Evolutionary conservation across 2,797 vertebrate species (phyloP).

Genomic region (Acrossocheilus wenchowensis): DNA sequence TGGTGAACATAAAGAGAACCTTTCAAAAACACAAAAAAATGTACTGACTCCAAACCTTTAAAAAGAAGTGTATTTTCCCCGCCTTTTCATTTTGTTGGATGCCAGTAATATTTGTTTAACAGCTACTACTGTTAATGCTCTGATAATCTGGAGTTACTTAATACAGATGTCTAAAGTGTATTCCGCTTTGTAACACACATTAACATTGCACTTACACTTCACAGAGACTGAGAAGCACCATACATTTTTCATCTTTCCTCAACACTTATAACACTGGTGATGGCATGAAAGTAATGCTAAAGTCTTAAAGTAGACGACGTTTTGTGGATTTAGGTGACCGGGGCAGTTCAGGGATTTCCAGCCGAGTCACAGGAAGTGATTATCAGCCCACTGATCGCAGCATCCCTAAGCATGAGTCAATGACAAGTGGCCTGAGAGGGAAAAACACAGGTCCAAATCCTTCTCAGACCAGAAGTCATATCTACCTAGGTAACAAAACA

Average conservation of each 20-base stretch:
- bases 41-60: background rate
- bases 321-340: background rate
- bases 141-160: background rate
- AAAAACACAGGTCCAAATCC: constrained; percentile 4
- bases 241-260: background rate
- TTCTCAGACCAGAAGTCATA: constrained; percentile 25
- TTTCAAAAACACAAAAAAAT: no score
- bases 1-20: no score
- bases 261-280: background rate
- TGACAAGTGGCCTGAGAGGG: constrained; percentile 24
- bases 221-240: background rate
- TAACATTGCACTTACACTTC: background rate
- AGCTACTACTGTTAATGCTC: background rate
- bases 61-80: background rate
- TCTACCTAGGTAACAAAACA: constrained; percentile 40
- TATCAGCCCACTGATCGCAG: background rate
- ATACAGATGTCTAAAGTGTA: background rate
- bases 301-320: background rate
- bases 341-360: background rate
- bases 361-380: background rate
- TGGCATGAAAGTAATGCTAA: background rate
- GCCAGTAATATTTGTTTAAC: background rate
- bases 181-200: background rate
- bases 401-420: background rate
- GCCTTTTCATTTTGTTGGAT: background rate